Evolutionary conservation across 2,113 vertebrate genomes (phyloP).

Genomic region (Nansenia antarctica): DNA sequence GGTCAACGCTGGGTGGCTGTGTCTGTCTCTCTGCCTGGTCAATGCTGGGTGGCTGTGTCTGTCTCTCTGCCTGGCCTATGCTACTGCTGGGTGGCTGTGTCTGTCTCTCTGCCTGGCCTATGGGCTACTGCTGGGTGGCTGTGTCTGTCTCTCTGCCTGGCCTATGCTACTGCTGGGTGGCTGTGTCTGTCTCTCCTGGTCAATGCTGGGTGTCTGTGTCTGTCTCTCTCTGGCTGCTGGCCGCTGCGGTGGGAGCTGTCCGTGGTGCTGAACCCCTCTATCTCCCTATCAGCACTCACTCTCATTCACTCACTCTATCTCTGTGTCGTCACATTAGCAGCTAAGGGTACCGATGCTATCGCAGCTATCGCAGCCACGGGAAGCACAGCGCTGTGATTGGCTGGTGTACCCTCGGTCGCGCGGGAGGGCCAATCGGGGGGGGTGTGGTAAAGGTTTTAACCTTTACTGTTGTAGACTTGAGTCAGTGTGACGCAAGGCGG

Average conservation of each 20-base stretch:
- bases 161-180: too few relatives aligned
- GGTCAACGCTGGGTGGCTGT: too few relatives aligned
- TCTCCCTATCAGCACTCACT: conserved; percentile 2
- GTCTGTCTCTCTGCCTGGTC: too few relatives aligned
- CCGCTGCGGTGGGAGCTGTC: conserved; percentile 2
- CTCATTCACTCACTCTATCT: neutral
- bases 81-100: neutral
- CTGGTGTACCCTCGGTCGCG: neutral
- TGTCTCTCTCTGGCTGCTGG: too few relatives aligned
- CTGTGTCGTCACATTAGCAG: neutral
- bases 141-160: too few relatives aligned
- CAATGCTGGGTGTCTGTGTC: too few relatives aligned
- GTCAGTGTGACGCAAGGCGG: neutral
- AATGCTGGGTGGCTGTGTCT: too few relatives aligned
- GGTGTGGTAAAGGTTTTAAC: neutral
- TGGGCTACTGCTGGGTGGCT: neutral
- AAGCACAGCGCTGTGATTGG: neutral
- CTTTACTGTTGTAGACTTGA: neutral
- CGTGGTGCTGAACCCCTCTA: conserved; percentile 17
- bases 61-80: too few relatives aligned
- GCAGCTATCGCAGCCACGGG: neutral
- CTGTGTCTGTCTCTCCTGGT: too few relatives aligned
- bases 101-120: neutral
- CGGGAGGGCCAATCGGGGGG: neutral
- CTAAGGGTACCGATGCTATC: too few relatives aligned